Percentiles rank a stretch among this genome's conserved stretches.
phyloP scores from a whole-genome alignment of 1,140 invertebrate genomes.

The Scaptodrosophila lebanonensis region DNA sequence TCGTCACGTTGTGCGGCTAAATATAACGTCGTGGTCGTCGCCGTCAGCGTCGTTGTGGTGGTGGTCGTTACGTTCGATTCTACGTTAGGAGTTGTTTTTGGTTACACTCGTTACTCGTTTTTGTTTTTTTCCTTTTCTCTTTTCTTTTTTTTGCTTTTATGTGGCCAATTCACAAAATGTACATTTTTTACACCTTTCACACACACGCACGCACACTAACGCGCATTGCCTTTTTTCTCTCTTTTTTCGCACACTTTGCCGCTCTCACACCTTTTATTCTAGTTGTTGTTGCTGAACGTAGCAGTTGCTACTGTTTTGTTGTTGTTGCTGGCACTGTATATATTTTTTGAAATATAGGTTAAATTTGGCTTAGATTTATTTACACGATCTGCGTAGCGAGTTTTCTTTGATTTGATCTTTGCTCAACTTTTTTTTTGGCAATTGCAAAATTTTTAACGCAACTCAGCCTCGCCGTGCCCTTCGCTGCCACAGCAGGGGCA shows the following conservation, averaged over 20 bases:
- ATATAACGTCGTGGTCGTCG: slow-evolving; percentile 41
- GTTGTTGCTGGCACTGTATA: slow-evolving; percentile 30
- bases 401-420: too few relatives aligned
- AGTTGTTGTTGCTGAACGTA: too few relatives aligned
- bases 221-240: slow-evolving; percentile 32
- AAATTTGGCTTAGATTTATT: slow-evolving; percentile 7
- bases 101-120: slow-evolving; percentile 64
- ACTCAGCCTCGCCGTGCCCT: background rate
- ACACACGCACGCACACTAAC: slow-evolving; percentile 59
- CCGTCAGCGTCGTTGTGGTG: slow-evolving; percentile 32
- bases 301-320: too few relatives aligned
- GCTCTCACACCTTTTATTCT: slow-evolving; percentile 27
- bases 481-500: too few relatives aligned
- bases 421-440: too few relatives aligned
- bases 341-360: slow-evolving; percentile 11
- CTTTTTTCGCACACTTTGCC: slow-evolving; percentile 27
- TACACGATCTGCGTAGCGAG: background rate
- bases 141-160: slow-evolving; percentile 44
- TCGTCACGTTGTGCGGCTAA: slow-evolving; percentile 45
- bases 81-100: background rate
- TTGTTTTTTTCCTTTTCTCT: slow-evolving; percentile 6
- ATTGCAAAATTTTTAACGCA: background rate
- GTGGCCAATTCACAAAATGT: slow-evolving; percentile 68
- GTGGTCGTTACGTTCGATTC: slow-evolving; percentile 30
- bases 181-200: slow-evolving; percentile 70